phyloP scores from a whole-genome alignment of 2,888 invertebrate species.

The Pollenia labialis region DNA sequence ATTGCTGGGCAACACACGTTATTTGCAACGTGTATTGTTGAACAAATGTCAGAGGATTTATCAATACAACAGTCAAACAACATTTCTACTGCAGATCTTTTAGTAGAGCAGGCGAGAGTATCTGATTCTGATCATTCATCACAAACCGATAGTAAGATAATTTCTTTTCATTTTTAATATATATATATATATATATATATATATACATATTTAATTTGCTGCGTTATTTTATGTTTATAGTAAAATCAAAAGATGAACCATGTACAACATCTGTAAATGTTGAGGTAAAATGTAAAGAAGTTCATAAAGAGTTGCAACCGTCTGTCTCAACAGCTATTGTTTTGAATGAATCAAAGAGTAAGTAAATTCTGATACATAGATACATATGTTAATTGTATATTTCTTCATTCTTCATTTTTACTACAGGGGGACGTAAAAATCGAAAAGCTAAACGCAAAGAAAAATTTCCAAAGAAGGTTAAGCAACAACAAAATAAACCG shows the following conservation, averaged over 20 bases:
- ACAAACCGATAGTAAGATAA: conserved; percentile 58
- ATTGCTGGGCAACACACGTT: neutral
- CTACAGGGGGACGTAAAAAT: conserved; percentile 53
- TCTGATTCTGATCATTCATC: conserved; percentile 59
- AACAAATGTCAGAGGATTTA: neutral
- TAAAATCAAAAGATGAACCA: conserved; percentile 46
- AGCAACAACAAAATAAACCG: conserved; percentile 65
- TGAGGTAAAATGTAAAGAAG: conserved; percentile 30
- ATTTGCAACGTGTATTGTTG: neutral
- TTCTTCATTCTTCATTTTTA: neutral
- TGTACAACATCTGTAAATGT: conserved; percentile 15
- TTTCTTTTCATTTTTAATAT: neutral
- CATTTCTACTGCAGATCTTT: neutral
- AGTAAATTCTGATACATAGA: neutral
- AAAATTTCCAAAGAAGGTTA: conserved; percentile 78
- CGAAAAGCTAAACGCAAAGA: conserved; percentile 79
- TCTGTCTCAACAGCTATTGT: neutral
- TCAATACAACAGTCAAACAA: conserved; percentile 14
- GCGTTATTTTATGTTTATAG: neutral
- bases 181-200: neutral
- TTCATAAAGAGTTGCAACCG: conserved; percentile 1
- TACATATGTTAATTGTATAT: too few relatives aligned
- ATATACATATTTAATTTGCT: neutral
- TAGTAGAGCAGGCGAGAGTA: neutral
- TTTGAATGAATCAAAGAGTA: conserved; percentile 37